These are phyloP conservation scores for Malurus cyaneus DNA, from an alignment of 2,113 vertebrate genomes.

Conservation along the genomic window DNA sequence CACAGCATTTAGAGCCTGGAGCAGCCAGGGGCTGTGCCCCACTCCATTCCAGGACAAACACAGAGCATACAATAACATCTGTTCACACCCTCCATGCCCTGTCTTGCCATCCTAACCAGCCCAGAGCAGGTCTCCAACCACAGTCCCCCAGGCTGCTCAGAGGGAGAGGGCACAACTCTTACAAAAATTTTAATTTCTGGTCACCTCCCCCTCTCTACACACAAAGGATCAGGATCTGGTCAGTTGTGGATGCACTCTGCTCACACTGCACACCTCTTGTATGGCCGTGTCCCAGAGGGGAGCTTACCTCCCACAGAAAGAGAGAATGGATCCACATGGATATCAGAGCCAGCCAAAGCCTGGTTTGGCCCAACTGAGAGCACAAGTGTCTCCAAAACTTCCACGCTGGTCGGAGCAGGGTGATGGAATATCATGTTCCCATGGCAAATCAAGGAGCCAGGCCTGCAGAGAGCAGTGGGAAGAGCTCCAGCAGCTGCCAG, in stretches of 20 bases:
- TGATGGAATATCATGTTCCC: constrained; percentile 30
- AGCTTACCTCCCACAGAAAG: constrained; percentile 35
- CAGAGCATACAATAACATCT: fast-evolving
- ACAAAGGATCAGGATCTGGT: no score
- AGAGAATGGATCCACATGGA: constrained; percentile 24
- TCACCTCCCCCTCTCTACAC: background rate
- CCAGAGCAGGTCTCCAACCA: background rate
- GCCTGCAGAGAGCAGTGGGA: background rate
- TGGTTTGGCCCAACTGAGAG: background rate
- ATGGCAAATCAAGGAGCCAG: constrained; percentile 39
- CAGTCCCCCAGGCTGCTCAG: fast-evolving
- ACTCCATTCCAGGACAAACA: background rate
- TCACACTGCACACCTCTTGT: fast-evolving
- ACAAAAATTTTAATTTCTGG: no score
- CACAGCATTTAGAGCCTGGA: background rate
- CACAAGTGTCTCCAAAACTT: background rate
- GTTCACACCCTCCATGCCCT: background rate
- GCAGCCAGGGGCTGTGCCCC: background rate
- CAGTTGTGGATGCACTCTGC: background rate
- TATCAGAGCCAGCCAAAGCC: constrained; percentile 32
- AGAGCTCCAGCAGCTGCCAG: background rate
- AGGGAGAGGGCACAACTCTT: fast-evolving
- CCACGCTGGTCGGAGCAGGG: constrained; percentile 18
- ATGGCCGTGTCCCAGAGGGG: fast-evolving
- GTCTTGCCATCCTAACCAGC: background rate